These are phyloP conservation scores for Limanda limanda DNA, from an alignment of 2,113 vertebrate species.

Conservation along the genomic window DNA sequence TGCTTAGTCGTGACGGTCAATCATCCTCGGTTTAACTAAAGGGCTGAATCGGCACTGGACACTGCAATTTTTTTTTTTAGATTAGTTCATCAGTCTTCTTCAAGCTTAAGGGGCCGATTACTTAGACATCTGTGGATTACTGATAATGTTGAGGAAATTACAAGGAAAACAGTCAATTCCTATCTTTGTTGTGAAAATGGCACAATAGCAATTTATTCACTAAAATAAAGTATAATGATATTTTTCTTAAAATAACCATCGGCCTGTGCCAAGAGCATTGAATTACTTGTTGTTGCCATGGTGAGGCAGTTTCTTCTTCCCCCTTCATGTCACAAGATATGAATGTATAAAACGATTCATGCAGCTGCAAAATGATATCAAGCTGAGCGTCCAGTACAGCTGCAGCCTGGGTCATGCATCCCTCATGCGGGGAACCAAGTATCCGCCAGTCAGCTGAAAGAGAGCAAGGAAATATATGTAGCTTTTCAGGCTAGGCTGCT, in stretches of 20 bases:
- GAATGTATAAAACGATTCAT: conserved; percentile 25
- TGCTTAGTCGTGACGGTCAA: conserved; percentile 22
- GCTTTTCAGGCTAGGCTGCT: conserved; percentile 21
- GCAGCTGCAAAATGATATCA: conserved; percentile 32
- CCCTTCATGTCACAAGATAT: conserved; percentile 33
- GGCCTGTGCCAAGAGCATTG: conserved; percentile 19
- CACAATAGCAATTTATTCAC: neutral
- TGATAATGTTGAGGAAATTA: neutral
- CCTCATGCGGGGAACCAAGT: conserved; percentile 19
- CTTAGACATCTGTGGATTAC: neutral
- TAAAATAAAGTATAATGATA: conserved; percentile 4
- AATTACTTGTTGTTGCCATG: conserved; percentile 63
- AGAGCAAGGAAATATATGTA: conserved; percentile 11
- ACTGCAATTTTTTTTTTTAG: neutral
- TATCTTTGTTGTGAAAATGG: neutral
- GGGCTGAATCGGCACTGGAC: conserved; percentile 40
- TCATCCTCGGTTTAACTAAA: conserved; percentile 25
- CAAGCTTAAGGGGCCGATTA: neutral
- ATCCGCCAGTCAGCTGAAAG: conserved; percentile 30
- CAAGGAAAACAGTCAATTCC: neutral
- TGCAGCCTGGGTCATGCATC: conserved; percentile 15
- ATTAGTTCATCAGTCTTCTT: conserved; percentile 9
- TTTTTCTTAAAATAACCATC: conserved; percentile 56
- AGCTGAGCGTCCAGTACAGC: conserved; percentile 6
- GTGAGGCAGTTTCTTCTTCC: conserved; percentile 42